Base-by-base conservation (phyloP, 2,113 vertebrate genomes). In the Chascanopsetta lugubris region DNA sequence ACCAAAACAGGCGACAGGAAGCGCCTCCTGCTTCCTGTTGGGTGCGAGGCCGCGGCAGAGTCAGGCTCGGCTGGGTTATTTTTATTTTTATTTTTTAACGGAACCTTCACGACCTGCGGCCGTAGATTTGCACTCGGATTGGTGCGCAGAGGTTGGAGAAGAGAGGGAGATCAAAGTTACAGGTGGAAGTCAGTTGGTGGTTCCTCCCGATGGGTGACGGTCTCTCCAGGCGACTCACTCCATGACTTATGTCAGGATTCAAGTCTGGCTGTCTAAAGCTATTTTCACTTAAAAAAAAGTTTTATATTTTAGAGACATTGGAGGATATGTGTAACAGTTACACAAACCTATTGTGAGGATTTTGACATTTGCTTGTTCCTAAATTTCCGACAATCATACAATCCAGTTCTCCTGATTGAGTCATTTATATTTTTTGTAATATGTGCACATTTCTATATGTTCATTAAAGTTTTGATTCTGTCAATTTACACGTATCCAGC, bases 81-180 rank as follows among this genome's bases (percentile, higher is more conserved):
- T n/a, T 38, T 15, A 3, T 15, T 15, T 38, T 1, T 11, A 15
- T 38, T 38, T 38, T 17, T 32, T 8, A 38, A 11, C 34, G 15
- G 4, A 15, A 30, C 29, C 29, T 30, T 4, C 13, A n/a, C 26
- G 18, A 54, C 48, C 47, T 3, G 21, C 48, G 27, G 55, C 29
- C 22, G 13, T 34, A 10, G 42, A 68, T 79, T 77, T 62, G 61
- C 40, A 51, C 27, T n/a, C 38, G 25, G 26, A 77, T 78, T 65
- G 62, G 42, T 62, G 65, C 74, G 65, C 50, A 71, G 77, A 45
- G 40, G 60, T 60, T 21, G 59, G 6, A 36, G 46, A 62, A 50
- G 46, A 72, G 38, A 4, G 0, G 45, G 30, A 20, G 76, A 76
- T 80, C 61, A 73, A 76, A 80, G 75, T 70, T 82, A 73, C 64